A percentile compares a stretch with the other conserved stretches of the same genome.
Evolutionary conservation across 1,140 invertebrate species (phyloP).

Genomic region (Ctenoplectra terminalis): DNA sequence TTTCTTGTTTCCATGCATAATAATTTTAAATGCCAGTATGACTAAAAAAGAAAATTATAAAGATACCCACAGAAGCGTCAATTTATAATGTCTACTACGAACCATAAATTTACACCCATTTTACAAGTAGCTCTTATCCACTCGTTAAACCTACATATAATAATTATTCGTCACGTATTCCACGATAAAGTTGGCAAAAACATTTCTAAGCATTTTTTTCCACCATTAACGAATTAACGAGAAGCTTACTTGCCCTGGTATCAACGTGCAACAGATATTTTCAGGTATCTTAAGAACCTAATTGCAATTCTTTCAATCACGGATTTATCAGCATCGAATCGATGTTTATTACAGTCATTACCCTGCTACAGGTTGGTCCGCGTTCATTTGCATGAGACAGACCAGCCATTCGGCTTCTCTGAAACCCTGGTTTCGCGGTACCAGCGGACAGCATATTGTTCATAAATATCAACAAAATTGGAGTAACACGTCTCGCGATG

Average conservation of each 20-base stretch:
- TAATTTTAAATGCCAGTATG: too few relatives aligned
- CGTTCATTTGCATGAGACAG: slow-evolving; percentile 29
- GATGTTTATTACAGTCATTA: slow-evolving; percentile 45
- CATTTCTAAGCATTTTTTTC: not conserved
- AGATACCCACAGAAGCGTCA: too few relatives aligned
- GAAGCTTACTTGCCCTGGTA: not conserved
- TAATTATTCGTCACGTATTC: not conserved
- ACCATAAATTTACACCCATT: too few relatives aligned
- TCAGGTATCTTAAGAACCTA: not conserved
- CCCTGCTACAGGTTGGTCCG: slow-evolving; percentile 15
- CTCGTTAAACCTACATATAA: not conserved
- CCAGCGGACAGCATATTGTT: slow-evolving; percentile 7
- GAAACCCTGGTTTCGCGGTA: not conserved
- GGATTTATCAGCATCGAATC: slow-evolving; percentile 41
- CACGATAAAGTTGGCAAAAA: not conserved
- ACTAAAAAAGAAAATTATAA: too few relatives aligned
- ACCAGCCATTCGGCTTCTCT: slow-evolving; percentile 7
- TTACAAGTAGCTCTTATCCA: too few relatives aligned
- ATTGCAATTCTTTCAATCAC: slow-evolving; percentile 12
- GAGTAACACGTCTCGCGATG: not conserved
- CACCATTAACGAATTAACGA: not conserved
- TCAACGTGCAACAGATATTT: too few relatives aligned
- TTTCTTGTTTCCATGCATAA: too few relatives aligned
- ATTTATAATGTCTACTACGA: too few relatives aligned
- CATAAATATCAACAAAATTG: slow-evolving; percentile 39